Evolutionary conservation across 2,797 vertebrate species (phyloP), one percentile per base, ranked within the genome.

Genomic region (Sebastes variabilis): DNA sequence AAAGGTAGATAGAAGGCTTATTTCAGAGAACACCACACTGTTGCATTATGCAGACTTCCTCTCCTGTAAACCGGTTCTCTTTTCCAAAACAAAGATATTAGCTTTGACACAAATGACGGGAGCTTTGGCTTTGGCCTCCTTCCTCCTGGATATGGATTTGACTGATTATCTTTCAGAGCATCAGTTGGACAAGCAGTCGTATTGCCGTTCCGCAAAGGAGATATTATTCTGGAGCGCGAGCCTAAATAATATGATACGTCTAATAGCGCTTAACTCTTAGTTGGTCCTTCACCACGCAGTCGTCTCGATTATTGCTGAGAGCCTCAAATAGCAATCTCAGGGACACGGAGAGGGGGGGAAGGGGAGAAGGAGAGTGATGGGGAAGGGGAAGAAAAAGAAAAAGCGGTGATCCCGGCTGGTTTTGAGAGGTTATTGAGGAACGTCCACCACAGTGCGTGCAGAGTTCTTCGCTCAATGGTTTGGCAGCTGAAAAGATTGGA

Each of bases 161-260:
- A 92, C 81, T 90, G 92, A 94, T 91, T 92, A 91, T 90, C 90
- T 93, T 88, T 90, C 88, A 93, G 91, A 84, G 84, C 92, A 93
- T 94, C 88, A 90, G 85, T 93, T 90, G 83, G 90, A 88, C 82
- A 84, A 86, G 85, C 81, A 74, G 88, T 91, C 84, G 75, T 82
- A 80, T 84, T 90, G 87, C 77, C 79, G 29, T 85, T 86, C 87
- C 75, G 24, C 87, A 83, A 83, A 92, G 83, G 84, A 90, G 80
- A 88, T 90, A 88, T 92, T 88, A 89, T 87, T 90, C 79, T 78
- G 77, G 81, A 88, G 87, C 65, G 77, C 54, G 8, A 73, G 80
- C 66, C 80, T 88, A 91, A 91, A 93, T 91, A 94, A 93, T 88
- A 94, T 85, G 90, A 94, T 94, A 90, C 24, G 6, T 87, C 76